A percentile compares a stretch with the other conserved stretches of the same genome.
phyloP scores from a whole-genome alignment of 2,113 vertebrate species.

The Galbula dea region DNA sequence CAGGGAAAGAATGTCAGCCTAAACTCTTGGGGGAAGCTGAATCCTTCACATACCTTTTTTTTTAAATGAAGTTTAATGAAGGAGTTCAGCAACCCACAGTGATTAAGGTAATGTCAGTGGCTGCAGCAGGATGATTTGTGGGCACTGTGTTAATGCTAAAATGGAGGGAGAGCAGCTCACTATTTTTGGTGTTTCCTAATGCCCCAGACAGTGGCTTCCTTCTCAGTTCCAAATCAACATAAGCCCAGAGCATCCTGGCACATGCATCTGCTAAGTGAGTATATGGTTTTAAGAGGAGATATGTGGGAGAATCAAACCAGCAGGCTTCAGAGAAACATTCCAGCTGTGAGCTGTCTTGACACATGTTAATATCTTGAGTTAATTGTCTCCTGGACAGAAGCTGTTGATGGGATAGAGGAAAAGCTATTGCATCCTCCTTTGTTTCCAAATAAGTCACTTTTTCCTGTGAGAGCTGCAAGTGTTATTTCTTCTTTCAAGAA shows the following conservation, averaged over 20 bases:
- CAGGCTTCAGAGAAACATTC: not conserved
- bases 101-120: not conserved
- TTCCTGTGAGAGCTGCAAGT: not conserved
- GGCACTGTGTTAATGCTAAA: not conserved
- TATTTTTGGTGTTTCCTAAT: not conserved
- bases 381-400: not conserved
- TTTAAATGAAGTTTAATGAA: not conserved
- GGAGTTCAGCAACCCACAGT: not conserved
- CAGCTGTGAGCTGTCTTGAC: not conserved
- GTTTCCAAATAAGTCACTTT: not conserved
- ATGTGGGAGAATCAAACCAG: not conserved
- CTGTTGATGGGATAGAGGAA: not conserved
- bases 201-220: not conserved
- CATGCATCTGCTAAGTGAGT: not conserved
- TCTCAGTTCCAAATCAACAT: not conserved
- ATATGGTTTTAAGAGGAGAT: not conserved
- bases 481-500: slow-evolving; percentile 11
- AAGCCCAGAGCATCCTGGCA: not conserved
- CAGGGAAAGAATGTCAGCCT: slow-evolving; percentile 15
- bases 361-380: not conserved
- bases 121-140: not conserved
- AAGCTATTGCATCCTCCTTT: not conserved
- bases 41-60: not conserved
- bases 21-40: not conserved
- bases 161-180: not conserved